Base-by-base conservation (phyloP, 2,888 invertebrate genomes). In the Xanthorhoe designata region DNA sequence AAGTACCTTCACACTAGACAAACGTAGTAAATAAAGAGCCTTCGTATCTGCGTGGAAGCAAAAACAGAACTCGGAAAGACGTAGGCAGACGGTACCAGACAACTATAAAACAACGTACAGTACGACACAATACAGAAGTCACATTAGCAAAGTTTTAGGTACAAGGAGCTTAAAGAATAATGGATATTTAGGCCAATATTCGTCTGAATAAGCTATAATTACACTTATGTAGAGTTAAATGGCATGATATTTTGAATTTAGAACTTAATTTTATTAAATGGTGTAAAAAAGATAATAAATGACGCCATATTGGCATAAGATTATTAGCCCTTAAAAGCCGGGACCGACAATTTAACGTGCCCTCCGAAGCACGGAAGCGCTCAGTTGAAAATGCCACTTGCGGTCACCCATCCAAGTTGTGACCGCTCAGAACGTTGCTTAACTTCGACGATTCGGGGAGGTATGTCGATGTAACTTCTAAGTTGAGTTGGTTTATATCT, bases 21-120 rank as follows among this genome's bases (percentile, higher is more conserved):
- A 42, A 42, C 13, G 35, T 50, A n/a, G n/a, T n/a, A 61, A 50
- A 55, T 61, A 62, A 42, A 57, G n/a, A n/a, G 42, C 45, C n/a
- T 56, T 56, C n/a, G 55, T 66, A 61, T 57, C 61, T 64, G 53
- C 49, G 57, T 56, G 32, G 15, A 54, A 17, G 61, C 53, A 68
- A 68, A 64, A 64, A 61, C 64, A 52, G 52, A 47, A 57, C 49
- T 52, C 57, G 64, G 61, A 56, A 67, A 61, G 64, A 61, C 54
- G 42, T 54, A 53, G n/a, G n/a, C n/a, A n/a, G 18, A 57, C 61
- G 53, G 64, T 47, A 35, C 64, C 50, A 35, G 52, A 50, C 47
- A 54, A 50, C 50, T 59, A 60, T 68, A 64, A 63, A 68, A 61
- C 63, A 61, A 57, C 50, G 38, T 24, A 61, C 13, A 42, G 13